A percentile compares a stretch with the other conserved stretches of the same genome.
These are phyloP conservation scores for Gastracanthus pulcherrimus DNA, from an alignment of 2,888 invertebrate species.

Conservation along the genomic window DNA sequence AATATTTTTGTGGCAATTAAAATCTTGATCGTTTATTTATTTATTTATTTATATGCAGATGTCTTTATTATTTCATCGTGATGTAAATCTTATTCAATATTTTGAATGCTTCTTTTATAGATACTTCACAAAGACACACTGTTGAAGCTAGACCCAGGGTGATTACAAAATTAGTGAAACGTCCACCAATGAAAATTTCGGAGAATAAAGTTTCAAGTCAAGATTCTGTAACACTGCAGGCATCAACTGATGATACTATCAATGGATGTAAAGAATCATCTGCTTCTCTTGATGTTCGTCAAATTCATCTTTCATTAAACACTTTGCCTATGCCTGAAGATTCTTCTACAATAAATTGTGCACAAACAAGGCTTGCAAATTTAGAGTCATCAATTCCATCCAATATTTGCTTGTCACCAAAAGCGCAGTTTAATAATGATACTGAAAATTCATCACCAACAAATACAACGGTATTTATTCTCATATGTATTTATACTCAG, in stretches of 20 bases:
- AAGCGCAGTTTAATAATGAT: background rate
- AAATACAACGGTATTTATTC: background rate
- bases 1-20: too few relatives aligned
- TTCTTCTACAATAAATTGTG: background rate
- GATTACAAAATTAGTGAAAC: slow-evolving; percentile 16
- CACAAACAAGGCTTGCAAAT: background rate
- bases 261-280: background rate
- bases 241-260: background rate
- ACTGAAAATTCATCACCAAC: background rate
- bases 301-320: background rate
- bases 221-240: background rate
- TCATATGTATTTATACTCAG: background rate
- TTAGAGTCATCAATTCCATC: background rate
- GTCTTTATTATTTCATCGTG: too few relatives aligned
- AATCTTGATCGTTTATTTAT: too few relatives aligned
- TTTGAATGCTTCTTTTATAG: too few relatives aligned
- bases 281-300: background rate
- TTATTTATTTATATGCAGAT: too few relatives aligned
- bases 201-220: background rate
- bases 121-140: background rate
- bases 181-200: background rate
- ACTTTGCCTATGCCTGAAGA: background rate
- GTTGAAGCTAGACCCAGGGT: background rate
- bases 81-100: too few relatives aligned
- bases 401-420: background rate